Evolutionary conservation across 2,888 invertebrate genomes (phyloP), one percentile per base, ranked within the genome.

Genomic region (Drosophila tripunctata): DNA sequence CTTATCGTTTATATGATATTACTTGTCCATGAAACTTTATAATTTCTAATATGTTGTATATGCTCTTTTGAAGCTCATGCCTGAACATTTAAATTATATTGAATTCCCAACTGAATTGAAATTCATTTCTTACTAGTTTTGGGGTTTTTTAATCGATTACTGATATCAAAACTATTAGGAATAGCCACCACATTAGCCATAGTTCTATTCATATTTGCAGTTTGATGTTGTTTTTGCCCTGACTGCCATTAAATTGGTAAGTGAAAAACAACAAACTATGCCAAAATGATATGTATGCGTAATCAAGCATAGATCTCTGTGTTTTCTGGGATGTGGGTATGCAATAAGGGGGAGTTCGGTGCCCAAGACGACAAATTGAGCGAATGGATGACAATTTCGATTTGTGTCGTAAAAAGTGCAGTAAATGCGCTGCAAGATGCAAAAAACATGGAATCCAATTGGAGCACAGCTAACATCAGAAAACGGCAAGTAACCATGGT

Each of bases 341-440:
- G 27, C n/a, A 55, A 12, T 35, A 50, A 50, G 58, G 5, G 12
- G 22, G 40, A 22, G 52, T 41, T 44, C 30, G n/a, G 66, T 60
- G 62, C 47, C 65, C 79, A 74, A 85, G 87, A 87, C 84, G 76
- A 84, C 89, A 88, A 88, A 88, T 88, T 88, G 88, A 88, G 89
- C 89, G 89, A 88, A 89, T 89, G 89, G 88, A 89, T 89, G 89
- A 88, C 89, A 88, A 89, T 88, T 88, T 88, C 78, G 74, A 86
- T 88, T 85, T 79, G 86, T 69, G 88, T 87, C 78, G 85, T 76
- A 87, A 87, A 74, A 75, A 81, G 77, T 75, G 84, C 85, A 88
- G 68, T 72, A 77, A 77, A 69, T 65, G 72, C 60, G 51, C 45
- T 30, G 41, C 47, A 55, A 44, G 47, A 81, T 72, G 61, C 56